Evolutionary conservation across 2,797 vertebrate species (phyloP).

Genomic region (Octomys mimax): DNA sequence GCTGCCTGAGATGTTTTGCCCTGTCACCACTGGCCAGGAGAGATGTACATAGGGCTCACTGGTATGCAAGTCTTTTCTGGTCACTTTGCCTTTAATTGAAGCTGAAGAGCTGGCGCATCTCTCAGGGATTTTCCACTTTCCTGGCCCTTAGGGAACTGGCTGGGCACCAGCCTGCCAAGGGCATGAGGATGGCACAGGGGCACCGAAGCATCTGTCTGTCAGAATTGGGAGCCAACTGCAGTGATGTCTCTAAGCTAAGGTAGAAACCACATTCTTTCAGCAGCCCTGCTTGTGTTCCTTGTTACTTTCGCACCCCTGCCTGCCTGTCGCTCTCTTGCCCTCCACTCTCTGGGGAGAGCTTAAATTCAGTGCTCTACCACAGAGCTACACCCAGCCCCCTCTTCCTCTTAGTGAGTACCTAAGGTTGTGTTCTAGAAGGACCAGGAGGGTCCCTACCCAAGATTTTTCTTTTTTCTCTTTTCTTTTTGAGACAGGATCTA

Average conservation of each 20-base stretch:
- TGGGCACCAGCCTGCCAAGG: conserved; percentile 40
- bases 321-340: not conserved
- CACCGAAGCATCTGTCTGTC: conserved; percentile 40
- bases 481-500: not conserved
- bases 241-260: not conserved
- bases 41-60: not conserved
- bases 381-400: not conserved
- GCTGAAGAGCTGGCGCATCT: conserved; percentile 57
- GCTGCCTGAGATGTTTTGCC: not conserved
- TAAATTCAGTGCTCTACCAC: not conserved
- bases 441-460: not conserved
- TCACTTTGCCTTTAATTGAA: conserved; percentile 52
- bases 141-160: conserved; percentile 59
- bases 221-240: conserved; percentile 25
- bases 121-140: conserved; percentile 59
- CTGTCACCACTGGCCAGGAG: not conserved
- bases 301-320: not conserved
- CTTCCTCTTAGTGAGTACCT: too few species aligned
- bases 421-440: not conserved
- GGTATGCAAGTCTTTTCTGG: conserved; percentile 10
- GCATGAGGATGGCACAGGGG: not conserved
- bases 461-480: not conserved
- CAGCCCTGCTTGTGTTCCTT: not conserved
- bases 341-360: not conserved
- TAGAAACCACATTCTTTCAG: not conserved